Base-by-base conservation (phyloP, 2,797 vertebrate genomes). In the Sphenodon punctatus region DNA sequence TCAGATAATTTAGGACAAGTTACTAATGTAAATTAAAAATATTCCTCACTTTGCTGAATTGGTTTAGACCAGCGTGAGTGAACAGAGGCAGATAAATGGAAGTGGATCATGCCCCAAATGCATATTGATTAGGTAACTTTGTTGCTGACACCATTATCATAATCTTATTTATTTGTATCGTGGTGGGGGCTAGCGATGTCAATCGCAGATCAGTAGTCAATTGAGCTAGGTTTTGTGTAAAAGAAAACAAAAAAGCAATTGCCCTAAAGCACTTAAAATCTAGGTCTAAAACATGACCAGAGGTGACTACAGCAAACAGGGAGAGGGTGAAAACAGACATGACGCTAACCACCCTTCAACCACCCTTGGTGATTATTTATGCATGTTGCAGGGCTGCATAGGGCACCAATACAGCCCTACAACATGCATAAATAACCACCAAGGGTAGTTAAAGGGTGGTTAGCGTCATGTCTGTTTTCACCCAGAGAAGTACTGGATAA, bases 111-210 rank as follows among this genome's bases (percentile, higher is more conserved):
- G 25, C 41, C 58, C 68, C 43, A 84, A 82, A 76, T 76, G 85
- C n/a, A 3, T 75, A 76, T 64, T 58, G 80, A 19, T 14, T 27
- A n/a, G 20, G 12, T 64, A 58, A 38, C 86, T 90, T 79, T 89
- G 46, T 84, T 80, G 46, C 72, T 70, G 84, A 75, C 65, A 51
- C 65, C 69, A 10, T 69, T 88, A 75, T 67, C 61, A 49, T 76
- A 73, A 75, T 72, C 84, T 87, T 75, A 43, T 77, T 80, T 51
- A 61, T 65, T 71, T 82, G n/a, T 70, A 77, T 77, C 79, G 69
- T 59, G 59, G 65, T 39, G 82, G 46, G 55, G 87, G 53, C 55
- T 76, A 84, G 78, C 82, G 51, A 53, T 39, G 81, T 20, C 49
- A 77, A 70, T 84, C 80, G 65, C 1, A 14, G 8, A 53, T 30